phyloP scores from a whole-genome alignment of 2,113 vertebrate genomes.

The Gadus chalcogrammus region DNA sequence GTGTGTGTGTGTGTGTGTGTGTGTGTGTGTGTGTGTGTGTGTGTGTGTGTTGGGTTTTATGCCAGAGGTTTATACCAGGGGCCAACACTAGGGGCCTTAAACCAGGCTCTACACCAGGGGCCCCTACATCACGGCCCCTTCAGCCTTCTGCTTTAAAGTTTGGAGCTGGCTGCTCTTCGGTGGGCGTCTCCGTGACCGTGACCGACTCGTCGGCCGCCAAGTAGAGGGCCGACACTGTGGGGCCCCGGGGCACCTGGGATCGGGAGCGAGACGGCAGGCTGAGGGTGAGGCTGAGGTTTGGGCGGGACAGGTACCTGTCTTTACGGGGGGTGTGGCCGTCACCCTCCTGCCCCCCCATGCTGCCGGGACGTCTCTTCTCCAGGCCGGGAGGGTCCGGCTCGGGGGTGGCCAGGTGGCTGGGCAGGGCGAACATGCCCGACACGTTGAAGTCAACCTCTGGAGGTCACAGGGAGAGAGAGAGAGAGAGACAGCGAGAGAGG shows the following conservation, averaged over 20 bases:
- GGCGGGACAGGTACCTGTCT: conserved; percentile 85
- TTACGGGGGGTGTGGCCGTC: conserved; percentile 86
- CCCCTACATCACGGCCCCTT: not conserved
- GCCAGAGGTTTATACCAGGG: too few relatives aligned
- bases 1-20: too few relatives aligned
- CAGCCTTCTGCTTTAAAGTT: conserved; percentile 53
- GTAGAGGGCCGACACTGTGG: conserved; percentile 68
- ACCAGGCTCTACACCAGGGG: too few relatives aligned
- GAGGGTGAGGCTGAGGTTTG: conserved; percentile 65
- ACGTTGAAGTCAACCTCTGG: conserved; percentile 96
- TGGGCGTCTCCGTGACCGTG: conserved; percentile 68
- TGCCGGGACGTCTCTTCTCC: conserved; percentile 87
- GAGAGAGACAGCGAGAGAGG: too few relatives aligned
- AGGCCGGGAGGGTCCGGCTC: conserved; percentile 75
- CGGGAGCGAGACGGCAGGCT: conserved; percentile 57
- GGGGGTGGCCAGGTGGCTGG: conserved; percentile 71
- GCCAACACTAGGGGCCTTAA: too few relatives aligned
- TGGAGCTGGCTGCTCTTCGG: conserved; percentile 62
- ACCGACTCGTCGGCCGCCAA: conserved; percentile 73
- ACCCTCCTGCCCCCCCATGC: conserved; percentile 85
- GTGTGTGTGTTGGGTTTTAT: too few relatives aligned
- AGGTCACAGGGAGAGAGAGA: conserved; percentile 2
- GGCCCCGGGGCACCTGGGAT: conserved; percentile 66
- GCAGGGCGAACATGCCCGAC: conserved; percentile 86
- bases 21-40: too few relatives aligned